Percentiles rank a stretch among this genome's conserved stretches.
Conservation (phyloP, 1,140 invertebrate genomes). For the Drosophila funebris region DNA sequence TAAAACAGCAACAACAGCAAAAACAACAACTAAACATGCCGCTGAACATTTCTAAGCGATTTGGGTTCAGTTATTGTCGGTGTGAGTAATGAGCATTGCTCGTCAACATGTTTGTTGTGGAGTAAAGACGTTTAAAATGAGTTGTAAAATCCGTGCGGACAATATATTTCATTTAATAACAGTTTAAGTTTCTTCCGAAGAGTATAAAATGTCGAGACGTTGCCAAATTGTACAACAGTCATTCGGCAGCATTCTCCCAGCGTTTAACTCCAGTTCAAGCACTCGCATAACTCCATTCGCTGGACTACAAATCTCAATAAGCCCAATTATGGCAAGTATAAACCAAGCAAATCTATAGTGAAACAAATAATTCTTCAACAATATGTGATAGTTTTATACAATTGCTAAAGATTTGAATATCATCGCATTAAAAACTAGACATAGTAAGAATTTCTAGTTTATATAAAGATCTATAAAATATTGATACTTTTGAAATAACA, state of each 20-base stretch:
- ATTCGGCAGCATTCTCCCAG: slow-evolving; percentile 31
- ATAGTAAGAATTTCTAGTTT: no score
- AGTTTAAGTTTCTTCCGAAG: slow-evolving; percentile 23
- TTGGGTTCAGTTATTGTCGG: slow-evolving; percentile 30
- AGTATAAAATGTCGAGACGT: slow-evolving; percentile 56
- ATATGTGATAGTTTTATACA: no score
- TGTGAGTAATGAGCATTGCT: slow-evolving; percentile 65
- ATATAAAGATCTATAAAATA: no score
- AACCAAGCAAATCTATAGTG: background rate
- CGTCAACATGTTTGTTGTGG: slow-evolving; percentile 48
- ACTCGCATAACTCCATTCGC: background rate
- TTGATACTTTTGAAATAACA: no score
- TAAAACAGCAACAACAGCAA: slow-evolving; percentile 6
- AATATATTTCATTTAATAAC: slow-evolving; percentile 45
- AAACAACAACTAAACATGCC: slow-evolving; percentile 7
- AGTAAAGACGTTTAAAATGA: slow-evolving; percentile 50
- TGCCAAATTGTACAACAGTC: slow-evolving; percentile 46
- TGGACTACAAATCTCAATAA: background rate
- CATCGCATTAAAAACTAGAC: no score
- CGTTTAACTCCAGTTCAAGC: slow-evolving; percentile 19
- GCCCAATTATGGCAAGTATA: slow-evolving; percentile 44
- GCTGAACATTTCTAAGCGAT: slow-evolving; percentile 44
- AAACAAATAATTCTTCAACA: background rate
- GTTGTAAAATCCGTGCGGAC: slow-evolving; percentile 59
- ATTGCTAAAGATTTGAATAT: no score